phyloP scores from a whole-genome alignment of 2,888 invertebrate species.

The Nomada hirtipes region DNA sequence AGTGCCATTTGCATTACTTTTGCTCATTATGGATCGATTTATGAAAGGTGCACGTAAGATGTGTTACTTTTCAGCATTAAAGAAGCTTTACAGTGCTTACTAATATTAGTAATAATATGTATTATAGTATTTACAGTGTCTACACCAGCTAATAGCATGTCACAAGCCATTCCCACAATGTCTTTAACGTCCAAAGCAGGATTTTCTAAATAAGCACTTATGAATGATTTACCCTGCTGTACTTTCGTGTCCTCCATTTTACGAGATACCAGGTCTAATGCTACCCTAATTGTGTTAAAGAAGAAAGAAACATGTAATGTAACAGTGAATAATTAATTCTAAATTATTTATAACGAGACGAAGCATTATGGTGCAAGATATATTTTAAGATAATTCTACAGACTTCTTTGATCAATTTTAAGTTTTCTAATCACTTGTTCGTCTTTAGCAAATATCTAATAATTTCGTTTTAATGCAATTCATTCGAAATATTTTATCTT shows the following conservation, averaged over 20 bases:
- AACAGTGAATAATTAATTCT: neutral
- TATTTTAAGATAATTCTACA: too few relatives aligned
- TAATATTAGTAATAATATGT: neutral
- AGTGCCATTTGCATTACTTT: neutral
- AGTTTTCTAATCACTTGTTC: too few relatives aligned
- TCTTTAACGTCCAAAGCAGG: constrained; percentile 91
- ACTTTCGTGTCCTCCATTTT: constrained; percentile 83
- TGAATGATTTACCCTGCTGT: constrained; percentile 85
- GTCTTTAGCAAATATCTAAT: too few relatives aligned
- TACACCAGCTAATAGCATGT: constrained; percentile 93
- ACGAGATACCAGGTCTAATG: constrained; percentile 87
- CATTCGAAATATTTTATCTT: constrained; percentile 59
- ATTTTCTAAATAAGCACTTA: constrained; percentile 89
- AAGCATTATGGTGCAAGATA: neutral
- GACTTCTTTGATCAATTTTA: too few relatives aligned
- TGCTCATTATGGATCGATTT: neutral
- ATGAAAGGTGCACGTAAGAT: neutral
- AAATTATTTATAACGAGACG: neutral
- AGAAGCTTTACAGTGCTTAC: neutral
- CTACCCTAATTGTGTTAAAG: constrained; percentile 85
- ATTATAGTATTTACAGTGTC: constrained; percentile 88
- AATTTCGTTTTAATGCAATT: neutral
- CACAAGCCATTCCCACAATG: constrained; percentile 93
- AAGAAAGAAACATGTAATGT: constrained; percentile 39
- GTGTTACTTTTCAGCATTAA: neutral